phyloP scores from a whole-genome alignment of 2,797 vertebrate species.

The Enteromius paludinosus region DNA sequence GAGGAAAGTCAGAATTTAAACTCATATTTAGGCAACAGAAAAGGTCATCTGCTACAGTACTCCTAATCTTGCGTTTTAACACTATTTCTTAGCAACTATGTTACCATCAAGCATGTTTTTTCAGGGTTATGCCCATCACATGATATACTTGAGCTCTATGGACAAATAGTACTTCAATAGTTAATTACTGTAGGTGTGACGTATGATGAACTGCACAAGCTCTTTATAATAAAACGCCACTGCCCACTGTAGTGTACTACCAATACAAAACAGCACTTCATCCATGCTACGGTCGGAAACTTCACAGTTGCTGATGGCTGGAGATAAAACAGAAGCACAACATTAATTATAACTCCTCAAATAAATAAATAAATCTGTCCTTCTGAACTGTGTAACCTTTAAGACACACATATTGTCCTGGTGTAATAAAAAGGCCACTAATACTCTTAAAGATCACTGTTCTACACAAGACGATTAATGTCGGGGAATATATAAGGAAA shows the following conservation, averaged over 20 bases:
- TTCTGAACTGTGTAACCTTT: slow-evolving; percentile 10
- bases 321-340: neutral
- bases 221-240: neutral
- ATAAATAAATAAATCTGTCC: slow-evolving; percentile 12
- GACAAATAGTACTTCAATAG: neutral
- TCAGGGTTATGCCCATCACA: neutral
- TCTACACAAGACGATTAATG: neutral
- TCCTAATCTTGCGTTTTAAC: neutral
- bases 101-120: neutral
- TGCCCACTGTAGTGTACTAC: neutral
- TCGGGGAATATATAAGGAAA: neutral
- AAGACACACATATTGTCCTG: neutral
- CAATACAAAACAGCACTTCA: neutral
- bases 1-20: neutral
- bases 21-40: slow-evolving; percentile 16
- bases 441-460: slow-evolving; percentile 8
- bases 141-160: slow-evolving; percentile 19
- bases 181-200: neutral
- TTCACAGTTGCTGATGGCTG: neutral
- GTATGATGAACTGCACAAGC: slow-evolving; percentile 18
- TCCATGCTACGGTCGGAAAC: neutral
- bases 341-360: neutral
- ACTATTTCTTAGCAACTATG: neutral
- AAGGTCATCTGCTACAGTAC: neutral
- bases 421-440: slow-evolving; percentile 29